phyloP scores from a whole-genome alignment of 2,888 invertebrate genomes.

The Lutraria lutraria region DNA sequence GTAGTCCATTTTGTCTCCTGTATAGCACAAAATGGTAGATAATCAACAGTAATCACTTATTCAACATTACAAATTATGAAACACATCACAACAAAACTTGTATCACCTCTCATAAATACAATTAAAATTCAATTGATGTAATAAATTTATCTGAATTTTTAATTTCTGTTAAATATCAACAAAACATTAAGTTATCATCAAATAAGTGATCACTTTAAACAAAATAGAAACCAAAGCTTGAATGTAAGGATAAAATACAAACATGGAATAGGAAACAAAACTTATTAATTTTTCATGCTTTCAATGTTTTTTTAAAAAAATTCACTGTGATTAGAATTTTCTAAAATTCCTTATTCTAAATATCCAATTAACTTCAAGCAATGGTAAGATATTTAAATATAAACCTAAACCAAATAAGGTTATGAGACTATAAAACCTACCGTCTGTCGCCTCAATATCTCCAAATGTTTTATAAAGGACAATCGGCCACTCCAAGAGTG shows the following conservation, averaged over 20 bases:
- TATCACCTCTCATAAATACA: not conserved
- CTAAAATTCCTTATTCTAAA: not conserved
- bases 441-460: conserved; percentile 34
- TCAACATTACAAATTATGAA: not conserved
- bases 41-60: not conserved
- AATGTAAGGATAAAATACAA: not conserved
- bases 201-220: not conserved
- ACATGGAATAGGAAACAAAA: not conserved
- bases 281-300: not conserved
- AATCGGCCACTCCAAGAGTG: conserved; percentile 33
- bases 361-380: conserved; percentile 10
- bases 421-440: conserved; percentile 44
- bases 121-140: too few relatives aligned
- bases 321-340: not conserved
- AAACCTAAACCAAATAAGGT: conserved; percentile 29
- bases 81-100: not conserved
- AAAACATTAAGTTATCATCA: not conserved
- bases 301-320: not conserved
- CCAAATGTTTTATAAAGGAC: conserved; percentile 33
- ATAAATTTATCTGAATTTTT: not conserved
- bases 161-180: not conserved
- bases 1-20: not conserved
- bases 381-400: not conserved
- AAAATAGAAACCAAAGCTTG: not conserved
- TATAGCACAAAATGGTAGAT: not conserved